These are phyloP conservation scores for Pristionchus arcanus DNA, from an alignment of 2,888 invertebrate species.

Conservation along the genomic window DNA sequence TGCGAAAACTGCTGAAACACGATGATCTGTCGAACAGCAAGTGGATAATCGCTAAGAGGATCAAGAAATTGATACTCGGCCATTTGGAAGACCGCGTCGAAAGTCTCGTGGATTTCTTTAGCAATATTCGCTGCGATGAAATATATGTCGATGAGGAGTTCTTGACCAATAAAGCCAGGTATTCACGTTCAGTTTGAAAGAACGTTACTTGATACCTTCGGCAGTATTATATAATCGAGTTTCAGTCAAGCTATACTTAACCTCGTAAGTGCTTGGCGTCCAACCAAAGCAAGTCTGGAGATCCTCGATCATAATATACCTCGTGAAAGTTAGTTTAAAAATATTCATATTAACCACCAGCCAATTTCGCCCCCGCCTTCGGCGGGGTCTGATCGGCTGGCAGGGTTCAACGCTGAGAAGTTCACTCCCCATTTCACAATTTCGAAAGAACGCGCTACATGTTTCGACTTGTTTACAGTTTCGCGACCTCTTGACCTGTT, in stretches of 20 bases:
- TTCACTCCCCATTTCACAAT: too few species aligned
- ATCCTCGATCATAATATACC: background rate
- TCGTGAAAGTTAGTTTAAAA: background rate
- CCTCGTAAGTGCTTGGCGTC: background rate
- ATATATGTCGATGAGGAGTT: background rate
- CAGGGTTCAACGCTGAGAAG: too few species aligned
- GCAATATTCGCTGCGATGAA: background rate
- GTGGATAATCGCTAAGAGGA: background rate
- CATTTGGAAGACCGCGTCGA: background rate
- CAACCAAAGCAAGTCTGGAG: background rate
- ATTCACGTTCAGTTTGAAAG: background rate
- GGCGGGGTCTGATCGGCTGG: too few species aligned
- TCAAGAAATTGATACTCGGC: background rate
- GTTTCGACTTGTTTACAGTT: too few species aligned
- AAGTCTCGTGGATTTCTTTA: background rate
- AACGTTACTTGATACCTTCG: background rate
- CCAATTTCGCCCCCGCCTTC: too few species aligned
- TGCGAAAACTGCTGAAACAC: background rate
- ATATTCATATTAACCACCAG: too few species aligned
- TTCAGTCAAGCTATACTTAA: background rate
- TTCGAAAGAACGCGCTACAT: too few species aligned
- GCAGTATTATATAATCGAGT: background rate
- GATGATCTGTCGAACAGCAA: background rate
- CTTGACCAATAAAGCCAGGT: background rate
- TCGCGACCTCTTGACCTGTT: too few species aligned